Base-by-base conservation (phyloP, 1,140 invertebrate species). In the Gerris buenoi region DNA sequence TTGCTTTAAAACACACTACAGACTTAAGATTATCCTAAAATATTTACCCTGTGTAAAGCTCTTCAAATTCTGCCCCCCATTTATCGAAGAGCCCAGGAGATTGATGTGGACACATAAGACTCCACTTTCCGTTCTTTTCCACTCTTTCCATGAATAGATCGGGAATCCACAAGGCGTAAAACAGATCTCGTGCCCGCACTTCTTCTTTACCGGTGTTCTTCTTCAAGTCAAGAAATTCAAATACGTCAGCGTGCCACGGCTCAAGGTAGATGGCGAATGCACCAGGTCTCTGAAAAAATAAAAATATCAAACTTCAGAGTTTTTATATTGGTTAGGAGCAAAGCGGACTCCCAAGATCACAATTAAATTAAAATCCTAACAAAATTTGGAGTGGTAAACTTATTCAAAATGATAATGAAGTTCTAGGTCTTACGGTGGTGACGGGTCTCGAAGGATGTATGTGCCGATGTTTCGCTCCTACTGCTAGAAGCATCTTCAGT, bases 211-310 rank as follows among this genome's bases (percentile, higher is more conserved):
- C 94, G 62, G 90, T 95, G 77, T 98, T 98, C 74, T 96, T 97
- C 71, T 89, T 92, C 29, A 97, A 79, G 75, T 97, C 90, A 59
- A 98, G 77, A 79, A 97, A 98, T 67, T 96, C 93, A 77, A 97
- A 96, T 63, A 99, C 83, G 78, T 99, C 96, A 0, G 94, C 87
- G 80, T 99, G 97, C 97, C 97, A 99, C 1, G 97, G 97, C 77
- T 99, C 97, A 25, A 99, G 74, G 75, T 99, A 99, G 68, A 99
- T 88, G 18, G 97, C 95, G 83, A 98, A 97, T n/a, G 96, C 95
- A 29, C 96, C 95, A n/a, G 96, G 95, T 70, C 95, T 80, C 83
- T 85, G 71, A 25, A 72, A 69, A 64, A 64, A 46, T n/a, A 62
- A 10, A 59, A 66, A n/a, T 0, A 22, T 15, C 23, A 22, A 10